Percentiles rank a stretch among this genome's conserved stretches.
phyloP scores from a whole-genome alignment of 2,797 vertebrate species.

The Columba guinea region DNA sequence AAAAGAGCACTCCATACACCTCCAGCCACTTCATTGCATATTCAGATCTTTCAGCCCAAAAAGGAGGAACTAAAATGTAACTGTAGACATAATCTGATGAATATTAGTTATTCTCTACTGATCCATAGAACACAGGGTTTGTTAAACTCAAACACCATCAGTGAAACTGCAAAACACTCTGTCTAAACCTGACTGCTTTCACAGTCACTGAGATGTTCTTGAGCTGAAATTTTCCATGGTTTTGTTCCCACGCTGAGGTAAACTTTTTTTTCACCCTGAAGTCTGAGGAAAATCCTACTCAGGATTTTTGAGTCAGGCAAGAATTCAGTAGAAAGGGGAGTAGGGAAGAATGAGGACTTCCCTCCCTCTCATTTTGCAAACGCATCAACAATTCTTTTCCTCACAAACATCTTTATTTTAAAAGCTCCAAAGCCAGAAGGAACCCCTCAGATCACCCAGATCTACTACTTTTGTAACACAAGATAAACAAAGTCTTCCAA shows the following conservation, averaged over 20 bases:
- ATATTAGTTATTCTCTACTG: background rate
- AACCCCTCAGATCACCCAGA: background rate
- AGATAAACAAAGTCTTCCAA: background rate
- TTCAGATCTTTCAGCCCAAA: background rate
- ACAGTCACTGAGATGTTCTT: background rate
- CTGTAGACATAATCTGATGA: background rate
- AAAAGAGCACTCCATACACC: background rate
- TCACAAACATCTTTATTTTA: background rate
- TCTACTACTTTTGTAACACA: background rate
- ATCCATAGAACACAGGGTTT: background rate
- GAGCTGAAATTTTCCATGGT: background rate
- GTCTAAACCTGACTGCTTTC: background rate
- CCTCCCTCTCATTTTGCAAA: background rate
- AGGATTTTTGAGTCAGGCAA: background rate
- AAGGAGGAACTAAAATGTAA: background rate
- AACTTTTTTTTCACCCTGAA: background rate
- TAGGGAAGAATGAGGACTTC: background rate
- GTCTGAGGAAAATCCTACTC: background rate
- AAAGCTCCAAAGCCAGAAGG: background rate
- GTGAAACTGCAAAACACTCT: background rate
- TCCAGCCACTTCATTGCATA: background rate
- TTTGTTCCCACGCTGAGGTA: background rate
- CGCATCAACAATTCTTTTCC: background rate
- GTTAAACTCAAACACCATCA: background rate
- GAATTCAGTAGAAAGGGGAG: background rate